Conservation (phyloP, 2,888 invertebrate genomes). For the Eumacrocentrus americanus region DNA sequence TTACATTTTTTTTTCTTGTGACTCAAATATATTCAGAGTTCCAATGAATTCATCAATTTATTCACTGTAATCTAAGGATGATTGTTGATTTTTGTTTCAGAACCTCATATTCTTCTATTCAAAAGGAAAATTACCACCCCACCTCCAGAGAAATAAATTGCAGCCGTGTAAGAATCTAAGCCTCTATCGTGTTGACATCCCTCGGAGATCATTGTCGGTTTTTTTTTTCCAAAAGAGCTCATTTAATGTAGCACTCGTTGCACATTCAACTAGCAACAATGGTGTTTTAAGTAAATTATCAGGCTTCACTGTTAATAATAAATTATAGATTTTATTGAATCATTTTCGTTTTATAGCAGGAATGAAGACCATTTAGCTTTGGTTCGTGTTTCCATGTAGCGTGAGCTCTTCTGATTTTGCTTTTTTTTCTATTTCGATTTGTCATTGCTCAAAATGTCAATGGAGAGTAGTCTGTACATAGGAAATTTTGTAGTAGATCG, state of each 20-base stretch:
- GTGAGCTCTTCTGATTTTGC: constrained; percentile 31
- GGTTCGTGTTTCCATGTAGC: too few species aligned
- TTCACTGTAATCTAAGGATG: background rate
- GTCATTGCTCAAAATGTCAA: background rate
- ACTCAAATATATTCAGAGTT: background rate
- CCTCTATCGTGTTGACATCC: constrained; percentile 11
- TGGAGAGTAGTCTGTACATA: constrained; percentile 18
- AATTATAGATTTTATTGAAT: too few species aligned
- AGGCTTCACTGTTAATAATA: too few species aligned
- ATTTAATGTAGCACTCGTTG: too few species aligned
- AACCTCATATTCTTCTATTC: constrained; percentile 90
- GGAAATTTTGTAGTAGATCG: constrained; percentile 11
- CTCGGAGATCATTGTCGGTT: constrained; percentile 38
- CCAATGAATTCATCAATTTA: background rate
- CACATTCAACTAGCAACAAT: too few species aligned
- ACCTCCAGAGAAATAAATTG: constrained; percentile 49
- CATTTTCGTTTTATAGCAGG: too few species aligned
- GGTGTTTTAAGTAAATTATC: too few species aligned
- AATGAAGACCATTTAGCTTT: too few species aligned
- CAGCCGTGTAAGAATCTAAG: constrained; percentile 15
- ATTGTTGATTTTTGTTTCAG: constrained; percentile 63
- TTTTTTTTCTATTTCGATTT: background rate
- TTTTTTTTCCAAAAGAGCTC: constrained; percentile 33
- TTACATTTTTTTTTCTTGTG: constrained; percentile 35
- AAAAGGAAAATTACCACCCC: constrained; percentile 71